A percentile compares a stretch with the other conserved stretches of the same genome.
Evolutionary conservation across 2,888 invertebrate genomes (phyloP).

Genomic region (Drosophila colorata): DNA sequence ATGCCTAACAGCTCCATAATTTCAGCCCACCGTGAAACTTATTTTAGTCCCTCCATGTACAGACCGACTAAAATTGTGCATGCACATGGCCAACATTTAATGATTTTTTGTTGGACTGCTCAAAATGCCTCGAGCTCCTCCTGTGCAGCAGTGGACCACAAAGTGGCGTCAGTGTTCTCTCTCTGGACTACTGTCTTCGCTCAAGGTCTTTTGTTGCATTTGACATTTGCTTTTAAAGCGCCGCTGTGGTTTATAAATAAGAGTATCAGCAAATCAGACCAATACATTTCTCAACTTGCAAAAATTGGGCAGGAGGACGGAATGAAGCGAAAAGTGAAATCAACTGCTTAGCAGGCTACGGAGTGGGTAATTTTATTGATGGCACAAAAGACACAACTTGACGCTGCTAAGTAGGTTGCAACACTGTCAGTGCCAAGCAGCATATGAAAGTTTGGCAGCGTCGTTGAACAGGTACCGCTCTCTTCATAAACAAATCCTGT

Average conservation of each 20-base stretch:
- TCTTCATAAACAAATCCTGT: neutral
- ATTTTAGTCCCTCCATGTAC: constrained; percentile 5
- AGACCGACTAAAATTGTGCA: neutral
- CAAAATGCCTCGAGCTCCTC: constrained; percentile 16
- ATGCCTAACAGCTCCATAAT: constrained; percentile 9
- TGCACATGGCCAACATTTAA: constrained; percentile 51
- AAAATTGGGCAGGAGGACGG: constrained; percentile 2
- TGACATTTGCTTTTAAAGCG: constrained; percentile 60
- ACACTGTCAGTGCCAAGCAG: constrained; percentile 4
- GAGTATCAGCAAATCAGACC: constrained; percentile 30
- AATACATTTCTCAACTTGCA: constrained; percentile 8
- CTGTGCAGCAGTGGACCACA: constrained; percentile 24
- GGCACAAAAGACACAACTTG: constrained; percentile 36
- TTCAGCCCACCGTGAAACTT: constrained; percentile 6
- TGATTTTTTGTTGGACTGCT: constrained; percentile 51
- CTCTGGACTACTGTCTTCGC: constrained; percentile 17
- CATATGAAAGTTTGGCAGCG: neutral
- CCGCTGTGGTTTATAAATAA: constrained; percentile 39
- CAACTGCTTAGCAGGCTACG: constrained; percentile 4
- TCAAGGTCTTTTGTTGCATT: constrained; percentile 54
- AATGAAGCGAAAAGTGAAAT: constrained; percentile 6
- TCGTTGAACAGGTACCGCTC: constrained; percentile 11
- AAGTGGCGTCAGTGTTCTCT: constrained; percentile 21
- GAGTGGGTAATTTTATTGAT: constrained; percentile 44
- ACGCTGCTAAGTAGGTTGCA: constrained; percentile 23